These are phyloP conservation scores for Heliconius congener DNA, from an alignment of 1,140 invertebrate species.

Conservation along the genomic window DNA sequence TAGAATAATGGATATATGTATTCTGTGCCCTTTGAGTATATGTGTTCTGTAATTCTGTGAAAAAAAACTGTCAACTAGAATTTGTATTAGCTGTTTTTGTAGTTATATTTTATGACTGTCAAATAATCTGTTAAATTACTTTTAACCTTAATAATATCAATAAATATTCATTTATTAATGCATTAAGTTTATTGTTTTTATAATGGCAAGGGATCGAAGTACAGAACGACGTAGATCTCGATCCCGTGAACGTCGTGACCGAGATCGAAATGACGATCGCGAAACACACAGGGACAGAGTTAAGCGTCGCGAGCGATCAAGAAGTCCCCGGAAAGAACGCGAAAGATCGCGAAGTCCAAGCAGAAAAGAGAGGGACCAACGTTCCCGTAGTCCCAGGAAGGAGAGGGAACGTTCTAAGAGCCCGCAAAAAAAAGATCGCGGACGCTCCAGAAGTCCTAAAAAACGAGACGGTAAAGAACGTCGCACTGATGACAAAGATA, in stretches of 20 bases:
- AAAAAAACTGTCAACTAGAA: background rate
- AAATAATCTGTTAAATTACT: background rate
- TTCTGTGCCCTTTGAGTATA: too few species aligned
- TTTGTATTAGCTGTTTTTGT: background rate
- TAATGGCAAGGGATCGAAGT: slow-evolving; percentile 67
- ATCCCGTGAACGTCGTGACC: slow-evolving; percentile 65
- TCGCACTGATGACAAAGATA: slow-evolving; percentile 68
- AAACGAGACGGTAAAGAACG: slow-evolving; percentile 67
- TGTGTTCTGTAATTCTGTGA: too few species aligned
- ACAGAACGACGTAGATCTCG: slow-evolving; percentile 67
- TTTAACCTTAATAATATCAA: background rate
- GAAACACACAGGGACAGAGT: slow-evolving; percentile 67
- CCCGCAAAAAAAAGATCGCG: slow-evolving; percentile 54
- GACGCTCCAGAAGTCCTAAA: slow-evolving; percentile 62
- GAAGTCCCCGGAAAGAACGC: slow-evolving; percentile 61
- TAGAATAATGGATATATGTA: too few species aligned
- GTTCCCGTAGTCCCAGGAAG: slow-evolving; percentile 41
- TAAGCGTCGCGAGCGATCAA: slow-evolving; percentile 64
- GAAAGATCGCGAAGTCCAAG: slow-evolving; percentile 56
- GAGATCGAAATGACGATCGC: slow-evolving; percentile 70
- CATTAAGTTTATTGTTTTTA: background rate
- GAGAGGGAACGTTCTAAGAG: slow-evolving; percentile 58
- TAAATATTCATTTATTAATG: background rate
- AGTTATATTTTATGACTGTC: background rate
- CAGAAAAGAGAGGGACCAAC: slow-evolving; percentile 53